phyloP scores from a whole-genome alignment of 2,888 invertebrate genomes.

The Xestia sexstrigata region DNA sequence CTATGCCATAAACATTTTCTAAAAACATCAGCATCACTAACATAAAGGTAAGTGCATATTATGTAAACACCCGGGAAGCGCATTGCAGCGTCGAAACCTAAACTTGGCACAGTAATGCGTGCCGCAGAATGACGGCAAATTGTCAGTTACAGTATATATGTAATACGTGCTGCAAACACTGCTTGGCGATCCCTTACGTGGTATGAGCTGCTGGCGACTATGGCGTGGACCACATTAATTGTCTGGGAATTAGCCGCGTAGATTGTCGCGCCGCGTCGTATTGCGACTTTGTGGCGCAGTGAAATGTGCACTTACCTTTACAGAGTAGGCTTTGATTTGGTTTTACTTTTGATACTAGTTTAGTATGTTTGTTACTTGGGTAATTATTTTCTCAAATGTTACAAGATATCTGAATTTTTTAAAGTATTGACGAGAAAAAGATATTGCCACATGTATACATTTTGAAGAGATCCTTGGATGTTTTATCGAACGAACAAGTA shows the following conservation, averaged over 20 bases:
- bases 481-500: background rate
- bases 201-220: slow-evolving; percentile 31
- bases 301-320: slow-evolving; percentile 32
- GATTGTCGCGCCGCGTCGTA: slow-evolving; percentile 21
- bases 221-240: slow-evolving; percentile 20
- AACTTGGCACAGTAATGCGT: slow-evolving; percentile 53
- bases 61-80: slow-evolving; percentile 36
- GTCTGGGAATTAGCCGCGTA: slow-evolving; percentile 7
- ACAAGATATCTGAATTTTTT: background rate
- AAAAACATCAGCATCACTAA: background rate
- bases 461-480: background rate
- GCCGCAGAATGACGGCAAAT: slow-evolving; percentile 20
- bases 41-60: slow-evolving; percentile 40
- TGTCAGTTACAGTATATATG: slow-evolving; percentile 44
- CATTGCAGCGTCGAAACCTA: slow-evolving; percentile 47
- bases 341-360: background rate
- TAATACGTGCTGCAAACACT: slow-evolving; percentile 21
- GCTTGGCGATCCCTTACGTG: slow-evolving; percentile 31
- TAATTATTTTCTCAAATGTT: background rate
- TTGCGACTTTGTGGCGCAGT: slow-evolving; percentile 11
- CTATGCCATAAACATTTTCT: background rate
- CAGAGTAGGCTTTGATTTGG: background rate
- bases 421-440: background rate
- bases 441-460: background rate
- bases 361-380: background rate